Base-by-base conservation (phyloP, 2,797 vertebrate species). In the Darevskia nairensis region DNA sequence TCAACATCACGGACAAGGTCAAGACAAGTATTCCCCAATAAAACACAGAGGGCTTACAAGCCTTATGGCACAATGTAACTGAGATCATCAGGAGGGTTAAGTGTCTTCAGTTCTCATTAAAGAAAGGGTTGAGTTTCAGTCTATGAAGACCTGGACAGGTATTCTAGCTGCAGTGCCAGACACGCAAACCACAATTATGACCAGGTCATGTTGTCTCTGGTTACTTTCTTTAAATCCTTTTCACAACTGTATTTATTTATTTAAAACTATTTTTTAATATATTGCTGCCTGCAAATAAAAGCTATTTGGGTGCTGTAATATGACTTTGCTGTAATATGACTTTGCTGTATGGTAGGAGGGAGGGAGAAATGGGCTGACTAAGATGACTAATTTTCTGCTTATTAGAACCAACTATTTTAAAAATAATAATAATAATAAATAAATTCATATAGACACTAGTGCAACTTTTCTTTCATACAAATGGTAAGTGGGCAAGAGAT, bases 1-100 rank as follows among this genome's bases (percentile, higher is more conserved):
- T 89, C 86, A 86, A 66, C 50, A 91, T 66, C 91, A 89, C 82
- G 74, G 89, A 84, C 50, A 66, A 91, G 87, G 79, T 35, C 77
- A 91, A 90, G 35, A 8, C 75, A 93, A 91, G 88, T 23, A 64
- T 86, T 91, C 82, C 0, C 1, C 69, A 85, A 87, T 35, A 59
- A 84, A 86, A 61, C 8, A 27, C 44, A 74, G 61, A 50, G 66
- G 80, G 10, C 86, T 50, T 80, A 23, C 61, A 25, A 82, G 41
- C 2, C 69, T 46, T 69, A 83, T 27, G 35, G 19, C 68, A 46
- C 39, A 44, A 75, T 35, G 69, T 85, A 59, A 64, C 10, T 2
- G 41, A 80, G n/a, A 86, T 50, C 23, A 35, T 64, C 25, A 17
- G 17, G 13, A 79, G 41, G 19, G 17, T 5, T 69, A 41, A 80